Conservation (phyloP, 2,113 vertebrate species). For the Muntiacus muntjak region DNA sequence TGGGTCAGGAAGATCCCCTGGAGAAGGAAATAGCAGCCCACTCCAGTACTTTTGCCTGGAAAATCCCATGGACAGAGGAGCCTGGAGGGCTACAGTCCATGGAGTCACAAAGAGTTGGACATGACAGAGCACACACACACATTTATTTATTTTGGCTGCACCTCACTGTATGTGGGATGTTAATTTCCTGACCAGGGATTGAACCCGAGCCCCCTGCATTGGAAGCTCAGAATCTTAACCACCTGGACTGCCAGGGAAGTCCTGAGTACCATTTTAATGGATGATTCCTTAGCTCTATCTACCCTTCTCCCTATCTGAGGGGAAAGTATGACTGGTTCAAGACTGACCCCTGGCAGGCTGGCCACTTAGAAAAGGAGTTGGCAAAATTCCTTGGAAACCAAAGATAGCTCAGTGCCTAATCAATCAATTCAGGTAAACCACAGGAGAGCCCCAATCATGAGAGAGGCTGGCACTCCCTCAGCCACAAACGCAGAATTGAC, state of each 20-base stretch:
- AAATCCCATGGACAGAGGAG: neutral
- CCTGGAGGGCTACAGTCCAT: accelerated
- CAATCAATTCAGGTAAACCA: neutral
- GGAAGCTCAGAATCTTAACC: neutral
- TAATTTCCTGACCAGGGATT: neutral
- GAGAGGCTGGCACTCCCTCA: neutral
- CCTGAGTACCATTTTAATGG: neutral
- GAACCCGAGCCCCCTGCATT: accelerated
- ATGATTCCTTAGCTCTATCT: neutral
- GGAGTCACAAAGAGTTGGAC: no score
- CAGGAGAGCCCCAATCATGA: neutral
- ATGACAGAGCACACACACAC: neutral
- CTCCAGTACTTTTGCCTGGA: neutral
- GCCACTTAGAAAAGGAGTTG: neutral
- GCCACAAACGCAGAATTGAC: neutral
- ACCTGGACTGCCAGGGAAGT: neutral
- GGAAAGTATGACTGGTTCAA: neutral
- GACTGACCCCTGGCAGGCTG: neutral
- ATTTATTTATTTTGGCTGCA: neutral
- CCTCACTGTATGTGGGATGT: neutral
- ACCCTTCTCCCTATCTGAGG: neutral
- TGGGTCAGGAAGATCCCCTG: neutral
- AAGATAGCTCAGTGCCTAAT: neutral
- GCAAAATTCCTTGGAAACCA: neutral
- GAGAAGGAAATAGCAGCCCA: neutral